Base-by-base conservation (phyloP, 2,888 invertebrate species). In the Epirrita christyi region DNA sequence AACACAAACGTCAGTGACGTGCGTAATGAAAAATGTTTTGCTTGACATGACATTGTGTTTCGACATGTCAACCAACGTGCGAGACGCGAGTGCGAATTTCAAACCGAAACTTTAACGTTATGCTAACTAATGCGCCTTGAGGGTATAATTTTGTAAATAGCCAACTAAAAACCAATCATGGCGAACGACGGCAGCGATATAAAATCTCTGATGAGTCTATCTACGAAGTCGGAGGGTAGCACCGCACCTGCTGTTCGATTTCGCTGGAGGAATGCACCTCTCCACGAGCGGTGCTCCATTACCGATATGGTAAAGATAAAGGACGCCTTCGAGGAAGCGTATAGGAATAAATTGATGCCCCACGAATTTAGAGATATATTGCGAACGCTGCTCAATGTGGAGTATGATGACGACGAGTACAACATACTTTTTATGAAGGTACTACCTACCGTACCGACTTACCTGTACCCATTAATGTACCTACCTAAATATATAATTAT, bases 371-470 rank as follows among this genome's bases (percentile, higher is more conserved):
- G 91, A 63, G 79, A 83, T 14, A 60, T 88, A 27, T 70, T 94
- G 8, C 71, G 76, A 40, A 86, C 76, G 0, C 63, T 90, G 41
- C 87, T 92, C 0, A 89, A 88, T 59, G 83, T 93, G 10, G 88
- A 88, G 51, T 93, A 93, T 61, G 87, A 88, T 36, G 93, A 94
- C 36, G 92, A 93, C 0, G 94, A 94, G 42, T 95, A 92, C 62
- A 92, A 94, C 42, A 88, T 93, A 64, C 79, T 95, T 13, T 96
- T 95, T 80, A 77, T 93, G 55, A 94, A 94, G 86, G 94, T 94
- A 21, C 21, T 21, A 21, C 5, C 21, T 10, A 5, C 9, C 8
- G 42, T n/a, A n/a, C n/a, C n/a, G n/a, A n/a, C n/a, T n/a, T n/a
- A n/a, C n/a, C n/a, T n/a, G n/a, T n/a, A n/a, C n/a, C n/a, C n/a